Base-by-base conservation (phyloP, 2,797 vertebrate genomes). In the Sphenopsis melanotis region DNA sequence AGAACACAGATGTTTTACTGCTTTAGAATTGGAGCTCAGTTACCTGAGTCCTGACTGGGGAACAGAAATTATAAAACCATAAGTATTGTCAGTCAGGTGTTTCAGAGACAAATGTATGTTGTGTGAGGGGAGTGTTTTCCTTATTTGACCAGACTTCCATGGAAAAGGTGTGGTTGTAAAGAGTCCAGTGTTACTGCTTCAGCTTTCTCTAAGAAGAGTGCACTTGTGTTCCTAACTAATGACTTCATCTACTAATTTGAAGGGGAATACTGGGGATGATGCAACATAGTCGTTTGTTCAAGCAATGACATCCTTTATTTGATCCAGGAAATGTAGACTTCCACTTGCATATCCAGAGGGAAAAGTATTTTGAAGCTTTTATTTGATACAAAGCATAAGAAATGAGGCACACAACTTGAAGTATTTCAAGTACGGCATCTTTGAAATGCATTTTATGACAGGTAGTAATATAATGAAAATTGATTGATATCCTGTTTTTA, bases 111-210 rank as follows among this genome's bases (percentile, higher is more conserved):
- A 37, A 12, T 17, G 1, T 37, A 11, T 24, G 4, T 49, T 94
- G 12, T 61, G 3, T 60, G 27, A 41, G 26, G 17, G 36, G n/a
- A 59, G 42, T 41, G 7, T 69, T 70, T 89, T 71, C 65, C 52
- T 68, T 63, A 26, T 49, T 52, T 49, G 70, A 47, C 0, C 0
- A 53, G 30, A 49, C 18, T 83, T 93, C 84, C 44, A 22, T 12
- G 24, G 90, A 94, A 93, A 72, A 95, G 78, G 78, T 64, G 80
- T 91, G 90, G 83, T 64, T 88, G 65, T 69, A 90, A 90, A 49
- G 7, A 11, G 91, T 41, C 64, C 91, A 56, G n/a, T 2, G 8
- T 87, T 77, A 18, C 71, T 68, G 37, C 46, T 83, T 79, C 78
- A 56, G 1, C 39, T 52, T 78, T 83, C 74, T 90, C 6, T 15